Evolutionary conservation across 1,140 invertebrate genomes (phyloP), one percentile per base, ranked within the genome.

Genomic region (Chlorops oryzae): DNA sequence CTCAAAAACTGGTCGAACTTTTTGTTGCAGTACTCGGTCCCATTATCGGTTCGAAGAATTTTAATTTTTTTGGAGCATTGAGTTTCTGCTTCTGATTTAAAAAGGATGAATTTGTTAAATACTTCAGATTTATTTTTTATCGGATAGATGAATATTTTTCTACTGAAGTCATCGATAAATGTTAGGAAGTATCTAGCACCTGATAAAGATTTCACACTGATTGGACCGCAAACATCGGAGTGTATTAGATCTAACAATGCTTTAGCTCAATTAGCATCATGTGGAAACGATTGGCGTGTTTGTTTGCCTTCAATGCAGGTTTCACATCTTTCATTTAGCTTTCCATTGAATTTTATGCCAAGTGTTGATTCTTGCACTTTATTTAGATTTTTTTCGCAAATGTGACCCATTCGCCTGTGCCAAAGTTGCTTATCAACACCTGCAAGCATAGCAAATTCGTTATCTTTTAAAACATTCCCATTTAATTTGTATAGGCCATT

Each of bases 111-210:
- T 52, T 35, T 34, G 6, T 35, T 20, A n/a, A 35, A 10, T 35
- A 46, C 44, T 12, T 46, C 44, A n/a, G 27, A 34, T 35, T 46
- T 46, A 22, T n/a, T 37, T 23, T 21, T 22, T 21, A 46, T 46
- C n/a, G 44, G 57, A 47, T 69, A 67, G 17, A 73, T 59, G 51
- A 58, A 60, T 52, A 63, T 59, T 56, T 71, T 73, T 25, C 66
- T 56, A 5, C 63, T 58, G 43, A 45, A 71, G 20, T 77, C 73
- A 58, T 78, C 74, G 5, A 72, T 74, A 27, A 77, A 72, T 0
- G 74, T 71, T 2, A 74, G 5, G 10, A 47, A 35, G 5, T 37
- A 47, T 15, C 32, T 18, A 7, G 15, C 18, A 3, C 44, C 28
- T 15, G 22, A 27, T 32, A 45, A 28, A 3, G 39, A 21, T 20